Evolutionary conservation across 2,888 invertebrate genomes (phyloP), one percentile per base, ranked within the genome.

Genomic region (Coecobrya sp.): DNA sequence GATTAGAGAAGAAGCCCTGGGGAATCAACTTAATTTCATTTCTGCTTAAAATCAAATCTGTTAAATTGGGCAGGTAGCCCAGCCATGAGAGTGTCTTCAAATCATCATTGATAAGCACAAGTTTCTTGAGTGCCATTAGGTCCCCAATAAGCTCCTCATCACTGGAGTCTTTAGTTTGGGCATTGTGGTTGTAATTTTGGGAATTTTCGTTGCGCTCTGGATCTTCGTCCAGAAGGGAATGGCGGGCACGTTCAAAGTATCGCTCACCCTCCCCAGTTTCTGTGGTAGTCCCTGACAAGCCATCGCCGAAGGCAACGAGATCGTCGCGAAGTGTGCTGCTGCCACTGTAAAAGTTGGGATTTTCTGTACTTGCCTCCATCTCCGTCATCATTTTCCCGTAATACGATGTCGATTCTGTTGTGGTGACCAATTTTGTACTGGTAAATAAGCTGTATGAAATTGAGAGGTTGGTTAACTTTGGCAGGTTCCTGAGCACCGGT

Each of bases 381-480:
- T 73, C 85, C 1, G 89, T 89, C 5, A 49, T 62, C 65, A 79
- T 85, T 27, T 27, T 73, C 19, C 70, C 55, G 55, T 45, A 30
- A 13, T 42, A 86, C 0, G 76, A 49, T n/a, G n/a, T n/a, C n/a
- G 68, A 30, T 16, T 86, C 86, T 0, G 93, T 91, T 30, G 93
- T 84, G 65, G 91, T 89, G 10, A 91, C 79, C 45, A 91, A 55
- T 49, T 91, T 91, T 16, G 93, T 91, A n/a, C 87, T 87, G 2
- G 91, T 87, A 68, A 93, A 93, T 2, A 93, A 68, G 27, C 91
- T 91, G 82, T 94, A 92, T 10, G 94, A 94, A 45, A 95, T 95
- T 55, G 93, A 93, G 19, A 95, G 52, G 55, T 93, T 93, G 25
- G 89, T 90, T 27, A 95, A 59, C 45, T 89, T 92, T 22, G 93